Percentiles rank a stretch among this genome's conserved stretches.
Evolutionary conservation across 2,797 vertebrate genomes (phyloP).

Genomic region (Chelidonichthys spinosus): DNA sequence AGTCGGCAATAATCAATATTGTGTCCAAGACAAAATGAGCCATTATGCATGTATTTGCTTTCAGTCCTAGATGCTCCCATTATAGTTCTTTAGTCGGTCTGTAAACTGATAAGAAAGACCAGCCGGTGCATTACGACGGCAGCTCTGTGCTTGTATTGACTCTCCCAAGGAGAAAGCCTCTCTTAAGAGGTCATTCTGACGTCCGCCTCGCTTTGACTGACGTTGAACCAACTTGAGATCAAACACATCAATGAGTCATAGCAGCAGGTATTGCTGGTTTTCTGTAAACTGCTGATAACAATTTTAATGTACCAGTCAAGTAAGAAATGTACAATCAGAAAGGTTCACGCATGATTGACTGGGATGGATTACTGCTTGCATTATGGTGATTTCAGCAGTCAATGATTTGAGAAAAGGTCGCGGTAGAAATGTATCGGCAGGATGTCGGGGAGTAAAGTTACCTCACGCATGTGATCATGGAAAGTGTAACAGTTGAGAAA

Average conservation of each 20-base stretch:
- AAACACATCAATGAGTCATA: slow-evolving; percentile 24
- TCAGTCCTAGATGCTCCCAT: slow-evolving; percentile 19
- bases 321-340: too few species aligned
- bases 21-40: background rate
- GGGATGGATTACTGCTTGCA: slow-evolving; percentile 13
- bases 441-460: background rate
- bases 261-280: background rate
- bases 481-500: slow-evolving; percentile 41
- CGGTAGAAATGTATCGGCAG: background rate
- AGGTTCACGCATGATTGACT: background rate
- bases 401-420: slow-evolving; percentile 29
- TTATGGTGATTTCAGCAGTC: background rate
- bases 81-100: slow-evolving; percentile 17
- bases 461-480: background rate
- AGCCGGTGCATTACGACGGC: background rate
- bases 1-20: background rate
- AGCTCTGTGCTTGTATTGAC: slow-evolving; percentile 39
- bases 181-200: slow-evolving; percentile 56
- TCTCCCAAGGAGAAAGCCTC: slow-evolving; percentile 63
- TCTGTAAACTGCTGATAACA: background rate
- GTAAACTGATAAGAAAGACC: slow-evolving; percentile 52
- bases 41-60: background rate
- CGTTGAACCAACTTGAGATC: slow-evolving; percentile 44
- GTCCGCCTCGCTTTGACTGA: slow-evolving; percentile 36
- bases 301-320: background rate